A percentile compares a stretch with the other conserved stretches of the same genome.
Conservation (phyloP, 2,888 invertebrate genomes). For the Hipparchia semele region DNA sequence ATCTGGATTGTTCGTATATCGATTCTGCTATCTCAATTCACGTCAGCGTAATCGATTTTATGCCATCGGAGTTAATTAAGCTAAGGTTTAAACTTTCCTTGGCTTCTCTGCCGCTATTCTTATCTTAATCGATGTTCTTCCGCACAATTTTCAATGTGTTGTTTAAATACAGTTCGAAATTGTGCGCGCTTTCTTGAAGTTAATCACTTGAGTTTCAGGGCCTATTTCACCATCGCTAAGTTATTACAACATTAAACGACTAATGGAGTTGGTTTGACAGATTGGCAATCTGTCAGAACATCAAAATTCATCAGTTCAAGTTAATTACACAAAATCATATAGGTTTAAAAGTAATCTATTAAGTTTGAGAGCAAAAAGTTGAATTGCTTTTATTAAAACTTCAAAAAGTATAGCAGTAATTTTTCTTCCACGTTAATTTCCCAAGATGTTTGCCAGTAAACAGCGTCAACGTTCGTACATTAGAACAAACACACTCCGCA, state of each 20-base stretch:
- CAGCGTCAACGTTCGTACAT: conserved; percentile 31
- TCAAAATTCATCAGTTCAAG: too few relatives aligned
- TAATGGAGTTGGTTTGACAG: too few relatives aligned
- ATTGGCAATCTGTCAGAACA: too few relatives aligned
- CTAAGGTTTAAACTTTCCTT: conserved; percentile 42
- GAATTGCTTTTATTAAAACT: background rate
- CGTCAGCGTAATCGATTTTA: conserved; percentile 47
- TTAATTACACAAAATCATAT: too few relatives aligned
- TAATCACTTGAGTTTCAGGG: conserved; percentile 10
- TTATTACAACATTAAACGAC: too few relatives aligned
- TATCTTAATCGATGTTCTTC: conserved; percentile 44
- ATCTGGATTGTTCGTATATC: conserved; percentile 42
- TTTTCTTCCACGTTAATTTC: conserved; percentile 39
- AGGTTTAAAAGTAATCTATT: too few relatives aligned
- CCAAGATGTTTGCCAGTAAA: conserved; percentile 38
- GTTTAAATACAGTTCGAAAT: conserved; percentile 33
- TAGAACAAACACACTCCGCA: conserved; percentile 33
- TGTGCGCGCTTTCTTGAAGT: conserved; percentile 20
- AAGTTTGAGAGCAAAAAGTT: background rate
- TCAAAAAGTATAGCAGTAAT: background rate
- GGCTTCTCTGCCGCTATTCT: conserved; percentile 36
- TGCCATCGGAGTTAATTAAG: conserved; percentile 48
- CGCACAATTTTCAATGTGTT: conserved; percentile 39
- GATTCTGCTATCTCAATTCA: conserved; percentile 46
- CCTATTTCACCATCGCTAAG: too few relatives aligned